Evolutionary conservation across 2,888 invertebrate species (phyloP).

Genomic region (Philereme transversata): DNA sequence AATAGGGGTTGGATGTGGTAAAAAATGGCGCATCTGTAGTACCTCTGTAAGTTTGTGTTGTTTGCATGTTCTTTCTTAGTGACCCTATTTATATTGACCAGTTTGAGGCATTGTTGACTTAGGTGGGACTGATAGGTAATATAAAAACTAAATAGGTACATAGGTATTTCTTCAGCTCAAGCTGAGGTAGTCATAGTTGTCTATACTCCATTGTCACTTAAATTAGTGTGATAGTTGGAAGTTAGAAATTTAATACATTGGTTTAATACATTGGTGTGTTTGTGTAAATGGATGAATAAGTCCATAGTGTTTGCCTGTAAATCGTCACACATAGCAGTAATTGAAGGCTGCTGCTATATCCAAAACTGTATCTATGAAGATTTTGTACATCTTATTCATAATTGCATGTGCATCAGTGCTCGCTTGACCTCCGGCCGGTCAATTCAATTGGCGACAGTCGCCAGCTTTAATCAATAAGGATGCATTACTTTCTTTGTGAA

Average conservation of each 20-base stretch:
- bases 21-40: not conserved
- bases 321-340: too few species aligned
- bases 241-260: too few species aligned
- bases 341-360: not conserved
- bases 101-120: too few species aligned
- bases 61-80: not conserved
- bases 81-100: not conserved
- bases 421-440: constrained; percentile 53
- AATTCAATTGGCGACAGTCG: constrained; percentile 54
- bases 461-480: constrained; percentile 41
- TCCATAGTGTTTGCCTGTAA: too few species aligned
- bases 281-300: too few species aligned
- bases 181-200: too few species aligned
- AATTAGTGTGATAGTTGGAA: too few species aligned
- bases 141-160: too few species aligned
- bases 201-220: too few species aligned
- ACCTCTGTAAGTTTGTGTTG: not conserved
- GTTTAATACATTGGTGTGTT: too few species aligned
- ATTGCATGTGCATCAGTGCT: constrained; percentile 34
- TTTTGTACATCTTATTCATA: constrained; percentile 22
- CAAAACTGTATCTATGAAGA: not conserved
- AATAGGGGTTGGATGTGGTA: constrained; percentile 12
- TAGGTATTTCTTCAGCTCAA: too few species aligned
- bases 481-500: constrained; percentile 46
- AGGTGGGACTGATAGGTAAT: too few species aligned